phyloP scores from a whole-genome alignment of 1,140 invertebrate genomes.

The Holcopasites calliopsidis region DNA sequence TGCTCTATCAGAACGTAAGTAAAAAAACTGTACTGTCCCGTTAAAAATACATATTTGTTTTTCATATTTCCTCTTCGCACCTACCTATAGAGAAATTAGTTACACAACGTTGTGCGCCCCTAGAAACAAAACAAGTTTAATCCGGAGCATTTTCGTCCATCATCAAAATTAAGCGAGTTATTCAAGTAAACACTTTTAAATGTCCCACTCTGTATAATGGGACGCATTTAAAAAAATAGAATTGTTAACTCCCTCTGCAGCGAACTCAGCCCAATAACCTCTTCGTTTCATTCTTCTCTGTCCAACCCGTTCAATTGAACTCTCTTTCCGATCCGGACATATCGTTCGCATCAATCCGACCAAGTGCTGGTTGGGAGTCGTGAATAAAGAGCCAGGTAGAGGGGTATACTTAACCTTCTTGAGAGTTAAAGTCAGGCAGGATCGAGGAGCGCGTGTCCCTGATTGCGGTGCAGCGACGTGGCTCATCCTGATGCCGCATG shows the following conservation, averaged over 20 bases:
- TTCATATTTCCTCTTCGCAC: no score
- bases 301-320: background rate
- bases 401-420: conserved; percentile 57
- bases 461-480: conserved; percentile 54
- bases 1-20: no score
- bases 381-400: conserved; percentile 17
- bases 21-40: no score
- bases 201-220: no score
- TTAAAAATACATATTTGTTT: no score
- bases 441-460: conserved; percentile 60
- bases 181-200: no score
- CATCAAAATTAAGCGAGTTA: no score
- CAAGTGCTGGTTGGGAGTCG: background rate
- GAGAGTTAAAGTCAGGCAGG: conserved; percentile 51
- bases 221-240: no score
- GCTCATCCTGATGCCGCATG: conserved; percentile 31
- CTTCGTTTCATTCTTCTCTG: background rate
- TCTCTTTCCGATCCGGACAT: background rate
- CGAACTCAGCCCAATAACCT: background rate
- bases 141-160: no score
- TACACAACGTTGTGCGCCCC: no score
- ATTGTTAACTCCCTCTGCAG: background rate
- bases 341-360: conserved; percentile 26
- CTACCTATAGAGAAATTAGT: no score
- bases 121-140: no score